Evolutionary conservation across 2,113 vertebrate genomes (phyloP), one percentile per base, ranked within the genome.

Genomic region (Plestiodon gilberti): DNA sequence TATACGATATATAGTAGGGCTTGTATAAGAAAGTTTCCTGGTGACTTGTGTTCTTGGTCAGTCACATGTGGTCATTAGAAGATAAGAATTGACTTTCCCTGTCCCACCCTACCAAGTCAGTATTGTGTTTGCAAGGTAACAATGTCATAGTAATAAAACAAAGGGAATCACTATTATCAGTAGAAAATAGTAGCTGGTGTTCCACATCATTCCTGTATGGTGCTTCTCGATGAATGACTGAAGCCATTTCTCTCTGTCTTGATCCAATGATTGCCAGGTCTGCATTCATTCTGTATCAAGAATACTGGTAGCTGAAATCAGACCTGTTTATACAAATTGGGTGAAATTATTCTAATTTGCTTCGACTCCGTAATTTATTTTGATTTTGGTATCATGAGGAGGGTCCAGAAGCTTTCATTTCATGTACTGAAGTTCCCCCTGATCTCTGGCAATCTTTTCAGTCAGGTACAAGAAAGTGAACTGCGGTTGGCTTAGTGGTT

Each of bases 71-170:
- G 1, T 15, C 11, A 40, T 57, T 23, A 23, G 38, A 80, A n/a
- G 79, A 30, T 48, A 71, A 2, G 13, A 75, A 85, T 55, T 75
- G 59, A 74, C 82, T 88, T 89, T 91, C 67, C 35, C 71, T 17
- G 23, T 15, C 81, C 57, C 9, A 52, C 6, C 38, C 28, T 20
- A 48, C 23, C 77, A 76, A 1, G 3, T 6, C 30, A 76, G 40
- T 52, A 81, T 91, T 87, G 23, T 43, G 9, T 38, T 1, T 78
- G 87, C 75, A 83, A 67, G 5, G 74, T 79, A n/a, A 35, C 52
- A 57, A 74, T 83, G 80, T 33, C 33, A 40, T 67, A 55, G 48
- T 55, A 65, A 78, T 55, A 81, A 13, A 11, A 35, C 65, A 57
- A 89, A 83, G 9, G 67, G 18, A 85, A 2, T 70, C 62, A 69